Evolutionary conservation across 2,888 invertebrate genomes (phyloP).

Genomic region (Drosophila affinis): DNA sequence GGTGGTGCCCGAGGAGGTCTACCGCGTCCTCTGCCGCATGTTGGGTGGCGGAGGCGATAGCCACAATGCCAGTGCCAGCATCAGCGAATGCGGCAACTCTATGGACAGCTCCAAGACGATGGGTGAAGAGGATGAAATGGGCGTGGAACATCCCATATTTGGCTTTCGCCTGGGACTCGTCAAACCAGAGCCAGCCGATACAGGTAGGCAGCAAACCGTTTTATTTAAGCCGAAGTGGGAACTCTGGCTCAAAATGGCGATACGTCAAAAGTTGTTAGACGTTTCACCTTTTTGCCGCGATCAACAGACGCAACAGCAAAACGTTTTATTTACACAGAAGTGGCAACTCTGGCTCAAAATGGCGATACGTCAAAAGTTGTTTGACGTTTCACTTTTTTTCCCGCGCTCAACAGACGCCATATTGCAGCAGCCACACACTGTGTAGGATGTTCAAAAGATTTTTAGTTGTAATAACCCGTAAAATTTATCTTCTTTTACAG

Average conservation of each 20-base stretch:
- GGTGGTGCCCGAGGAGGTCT: constrained; percentile 79
- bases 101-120: constrained; percentile 62
- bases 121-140: constrained; percentile 40
- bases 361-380: neutral
- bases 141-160: constrained; percentile 82
- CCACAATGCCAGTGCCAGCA: constrained; percentile 31
- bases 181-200: constrained; percentile 81
- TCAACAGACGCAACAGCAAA: neutral
- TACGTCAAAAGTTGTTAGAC: neutral
- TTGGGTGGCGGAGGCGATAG: constrained; percentile 41
- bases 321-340: neutral
- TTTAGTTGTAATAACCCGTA: neutral
- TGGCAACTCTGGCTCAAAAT: neutral
- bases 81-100: constrained; percentile 70
- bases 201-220: constrained; percentile 62
- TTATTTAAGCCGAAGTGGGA: neutral
- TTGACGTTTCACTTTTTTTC: neutral
- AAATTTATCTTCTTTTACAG: constrained; percentile 42
- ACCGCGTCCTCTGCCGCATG: constrained; percentile 77
- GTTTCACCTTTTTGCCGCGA: neutral
- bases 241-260: neutral
- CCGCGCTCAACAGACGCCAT: neutral
- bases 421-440: neutral
- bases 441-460: neutral
- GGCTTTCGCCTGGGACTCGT: constrained; percentile 82